Conservation (phyloP, 92 coral and sea anemone genomes). For the Palythoa caribaeorum region DNA sequence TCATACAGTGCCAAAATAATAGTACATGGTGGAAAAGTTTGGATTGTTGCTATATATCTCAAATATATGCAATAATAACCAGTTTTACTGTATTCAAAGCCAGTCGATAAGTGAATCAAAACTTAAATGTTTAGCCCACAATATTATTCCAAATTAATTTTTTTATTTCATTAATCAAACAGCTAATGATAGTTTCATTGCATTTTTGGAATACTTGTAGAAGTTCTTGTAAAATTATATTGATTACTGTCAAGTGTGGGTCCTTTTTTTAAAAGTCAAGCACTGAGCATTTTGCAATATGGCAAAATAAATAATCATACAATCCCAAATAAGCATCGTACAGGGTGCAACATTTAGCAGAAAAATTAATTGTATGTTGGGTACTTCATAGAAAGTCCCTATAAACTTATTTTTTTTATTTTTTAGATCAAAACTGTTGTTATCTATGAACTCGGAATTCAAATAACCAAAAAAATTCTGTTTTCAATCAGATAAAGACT, state of each 20-base stretch:
- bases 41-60: neutral
- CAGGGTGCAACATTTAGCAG: neutral
- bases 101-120: neutral
- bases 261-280: neutral
- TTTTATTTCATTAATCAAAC: neutral
- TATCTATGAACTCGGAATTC: neutral
- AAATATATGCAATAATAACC: neutral
- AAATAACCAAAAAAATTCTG: neutral
- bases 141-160: neutral
- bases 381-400: neutral
- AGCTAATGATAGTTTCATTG: neutral
- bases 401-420: neutral
- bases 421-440: neutral
- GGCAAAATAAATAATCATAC: neutral
- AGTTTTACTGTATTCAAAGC: neutral
- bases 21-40: neutral
- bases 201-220: neutral
- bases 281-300: neutral
- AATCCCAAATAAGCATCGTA: neutral
- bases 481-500: neutral
- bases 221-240: neutral
- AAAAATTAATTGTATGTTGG: neutral
- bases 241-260: neutral
- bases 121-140: neutral
- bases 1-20: neutral